A percentile compares a stretch with the other conserved stretches of the same genome.
phyloP scores from a whole-genome alignment of 2,113 vertebrate genomes.

The Varanus komodoensis region DNA sequence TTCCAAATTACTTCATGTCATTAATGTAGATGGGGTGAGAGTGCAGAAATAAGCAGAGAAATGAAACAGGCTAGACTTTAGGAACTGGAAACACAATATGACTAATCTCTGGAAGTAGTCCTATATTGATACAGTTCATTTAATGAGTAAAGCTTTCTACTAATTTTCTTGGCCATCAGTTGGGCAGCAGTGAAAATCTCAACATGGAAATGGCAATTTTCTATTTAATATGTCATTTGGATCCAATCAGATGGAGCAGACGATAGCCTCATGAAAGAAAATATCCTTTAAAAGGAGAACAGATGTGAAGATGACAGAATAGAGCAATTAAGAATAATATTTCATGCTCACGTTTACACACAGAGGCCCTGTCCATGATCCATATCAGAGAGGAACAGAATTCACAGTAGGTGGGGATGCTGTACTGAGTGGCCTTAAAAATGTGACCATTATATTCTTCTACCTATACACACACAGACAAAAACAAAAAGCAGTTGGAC shows the following conservation, averaged over 20 bases:
- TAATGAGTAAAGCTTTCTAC: conserved; percentile 11
- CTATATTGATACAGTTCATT: background rate
- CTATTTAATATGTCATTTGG: background rate
- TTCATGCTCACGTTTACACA: conserved; percentile 92
- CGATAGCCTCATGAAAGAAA: background rate
- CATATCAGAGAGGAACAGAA: conserved; percentile 98
- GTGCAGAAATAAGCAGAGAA: background rate
- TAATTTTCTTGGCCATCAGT: background rate
- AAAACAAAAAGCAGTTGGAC: conserved; percentile 26
- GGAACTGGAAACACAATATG: background rate
- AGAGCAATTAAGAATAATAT: background rate
- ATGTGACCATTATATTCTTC: conserved; percentile 99
- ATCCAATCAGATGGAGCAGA: background rate
- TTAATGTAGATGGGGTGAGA: background rate
- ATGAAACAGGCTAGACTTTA: background rate
- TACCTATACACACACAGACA: conserved; percentile 77
- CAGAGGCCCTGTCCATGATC: conserved; percentile 98
- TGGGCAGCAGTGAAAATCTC: background rate
- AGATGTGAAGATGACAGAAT: background rate
- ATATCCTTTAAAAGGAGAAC: background rate
- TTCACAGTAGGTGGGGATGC: conserved; percentile 98
- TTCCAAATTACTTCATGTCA: background rate
- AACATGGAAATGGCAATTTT: background rate
- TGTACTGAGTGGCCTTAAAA: conserved; percentile 98
- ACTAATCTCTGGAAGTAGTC: background rate